phyloP scores from a whole-genome alignment of 2,888 invertebrate genomes.

The Melieria crassipennis region DNA sequence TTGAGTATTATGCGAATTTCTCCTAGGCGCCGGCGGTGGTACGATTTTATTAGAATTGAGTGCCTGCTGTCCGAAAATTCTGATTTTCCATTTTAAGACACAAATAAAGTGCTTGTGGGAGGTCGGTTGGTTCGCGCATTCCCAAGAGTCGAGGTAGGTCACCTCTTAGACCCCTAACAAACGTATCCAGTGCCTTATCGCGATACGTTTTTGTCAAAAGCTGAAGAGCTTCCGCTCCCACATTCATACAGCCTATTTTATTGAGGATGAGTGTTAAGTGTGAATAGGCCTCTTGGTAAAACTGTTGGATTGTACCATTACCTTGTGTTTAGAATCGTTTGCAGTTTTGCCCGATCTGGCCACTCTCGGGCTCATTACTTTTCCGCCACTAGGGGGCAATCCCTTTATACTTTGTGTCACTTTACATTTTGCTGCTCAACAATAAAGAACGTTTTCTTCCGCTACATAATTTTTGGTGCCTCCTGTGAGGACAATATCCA shows the following conservation, averaged over 20 bases:
- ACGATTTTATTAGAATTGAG: not conserved
- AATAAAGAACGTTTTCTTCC: no score
- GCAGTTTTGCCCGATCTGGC: no score
- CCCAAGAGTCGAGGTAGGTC: constrained; percentile 40
- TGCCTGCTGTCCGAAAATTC: constrained; percentile 25
- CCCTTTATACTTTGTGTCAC: no score
- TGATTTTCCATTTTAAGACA: constrained; percentile 38
- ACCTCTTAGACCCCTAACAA: constrained; percentile 43
- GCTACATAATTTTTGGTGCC: no score
- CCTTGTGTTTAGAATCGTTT: constrained; percentile 21
- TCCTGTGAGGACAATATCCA: not conserved
- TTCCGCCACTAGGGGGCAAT: no score
- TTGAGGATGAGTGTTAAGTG: constrained; percentile 45
- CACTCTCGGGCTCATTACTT: no score
- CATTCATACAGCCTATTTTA: constrained; percentile 42
- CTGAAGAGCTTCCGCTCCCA: constrained; percentile 35
- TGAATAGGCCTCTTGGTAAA: constrained; percentile 42
- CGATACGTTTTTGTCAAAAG: constrained; percentile 38
- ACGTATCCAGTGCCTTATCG: constrained; percentile 44
- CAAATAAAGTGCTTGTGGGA: constrained; percentile 41
- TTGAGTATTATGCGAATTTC: constrained; percentile 2
- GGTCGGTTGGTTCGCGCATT: constrained; percentile 42
- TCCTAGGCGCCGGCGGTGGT: constrained; percentile 10
- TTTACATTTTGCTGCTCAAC: no score
- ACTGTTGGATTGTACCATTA: constrained; percentile 37